phyloP scores from a whole-genome alignment of 1,140 invertebrate genomes.

The Ceratosolen solmsi region DNA sequence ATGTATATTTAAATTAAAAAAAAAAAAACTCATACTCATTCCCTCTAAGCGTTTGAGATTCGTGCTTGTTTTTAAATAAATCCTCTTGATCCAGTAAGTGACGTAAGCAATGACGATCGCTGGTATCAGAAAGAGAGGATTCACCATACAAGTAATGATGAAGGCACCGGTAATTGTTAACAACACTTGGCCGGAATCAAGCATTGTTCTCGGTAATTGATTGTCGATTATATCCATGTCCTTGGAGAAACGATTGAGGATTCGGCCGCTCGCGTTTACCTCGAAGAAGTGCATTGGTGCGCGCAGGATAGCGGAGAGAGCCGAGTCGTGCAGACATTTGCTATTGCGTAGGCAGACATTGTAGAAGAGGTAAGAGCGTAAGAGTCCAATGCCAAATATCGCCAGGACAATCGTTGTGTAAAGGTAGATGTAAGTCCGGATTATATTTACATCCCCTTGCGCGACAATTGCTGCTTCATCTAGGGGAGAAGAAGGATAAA shows the following conservation, averaged over 20 bases:
- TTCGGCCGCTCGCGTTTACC: slow-evolving; percentile 82
- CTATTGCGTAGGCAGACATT: slow-evolving; percentile 78
- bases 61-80: slow-evolving; percentile 88
- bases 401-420: slow-evolving; percentile 72
- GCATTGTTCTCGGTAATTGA: slow-evolving; percentile 82
- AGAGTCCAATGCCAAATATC: slow-evolving; percentile 72
- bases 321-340: slow-evolving; percentile 79
- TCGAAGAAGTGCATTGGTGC: slow-evolving; percentile 85
- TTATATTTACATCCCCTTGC: no score
- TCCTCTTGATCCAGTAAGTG: slow-evolving; percentile 82
- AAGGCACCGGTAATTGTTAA: slow-evolving; percentile 77
- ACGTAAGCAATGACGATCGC: slow-evolving; percentile 79
- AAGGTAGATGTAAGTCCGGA: slow-evolving; percentile 70
- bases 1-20: slow-evolving; percentile 78
- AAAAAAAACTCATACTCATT: slow-evolving; percentile 75
- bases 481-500: no score
- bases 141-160: slow-evolving; percentile 81
- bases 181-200: slow-evolving; percentile 84
- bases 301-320: slow-evolving; percentile 78
- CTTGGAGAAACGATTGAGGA: slow-evolving; percentile 85
- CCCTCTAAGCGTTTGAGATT: slow-evolving; percentile 91
- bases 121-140: slow-evolving; percentile 82
- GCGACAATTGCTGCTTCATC: no score
- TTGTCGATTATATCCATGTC: slow-evolving; percentile 90
- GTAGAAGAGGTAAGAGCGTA: slow-evolving; percentile 77